phyloP scores from a whole-genome alignment of 2,888 invertebrate species.

The Morpho achilles region DNA sequence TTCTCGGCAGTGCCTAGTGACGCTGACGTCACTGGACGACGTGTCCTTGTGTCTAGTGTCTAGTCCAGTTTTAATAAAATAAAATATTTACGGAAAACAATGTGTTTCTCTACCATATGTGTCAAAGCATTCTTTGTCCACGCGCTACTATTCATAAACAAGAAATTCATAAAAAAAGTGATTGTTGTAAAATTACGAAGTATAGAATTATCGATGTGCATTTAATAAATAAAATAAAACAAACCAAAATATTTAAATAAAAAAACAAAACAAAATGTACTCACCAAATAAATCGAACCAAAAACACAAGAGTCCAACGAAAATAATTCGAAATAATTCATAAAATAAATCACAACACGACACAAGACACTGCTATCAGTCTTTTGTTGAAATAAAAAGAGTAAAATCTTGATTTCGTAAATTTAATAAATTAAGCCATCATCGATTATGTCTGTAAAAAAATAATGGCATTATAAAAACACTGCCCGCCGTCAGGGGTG shows the following conservation, averaged over 20 bases:
- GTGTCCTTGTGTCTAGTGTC: conserved; percentile 71
- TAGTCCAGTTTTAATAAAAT: conserved; percentile 46
- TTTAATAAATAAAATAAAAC: conserved; percentile 12
- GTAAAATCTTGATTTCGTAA: conserved; percentile 53
- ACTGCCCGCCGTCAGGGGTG: conserved; percentile 50
- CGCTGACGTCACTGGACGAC: conserved; percentile 74
- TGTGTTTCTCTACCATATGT: conserved; percentile 24
- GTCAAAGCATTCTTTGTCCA: no score
- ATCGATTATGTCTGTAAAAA: conserved; percentile 55
- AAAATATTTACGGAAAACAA: conserved; percentile 29
- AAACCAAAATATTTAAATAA: conserved; percentile 22
- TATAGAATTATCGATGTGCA: not conserved
- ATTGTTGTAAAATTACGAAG: no score
- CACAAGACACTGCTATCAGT: conserved; percentile 70
- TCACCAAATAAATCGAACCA: conserved; percentile 60
- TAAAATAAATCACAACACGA: conserved; percentile 68
- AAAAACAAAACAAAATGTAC: conserved; percentile 41
- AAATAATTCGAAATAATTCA: conserved; percentile 44
- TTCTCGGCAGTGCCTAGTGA: conserved; percentile 72
- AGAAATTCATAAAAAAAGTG: no score
- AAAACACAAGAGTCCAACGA: conserved; percentile 61
- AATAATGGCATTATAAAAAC: conserved; percentile 36
- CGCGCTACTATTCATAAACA: no score
- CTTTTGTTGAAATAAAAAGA: conserved; percentile 42
- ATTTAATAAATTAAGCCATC: conserved; percentile 52